Conservation (phyloP, 1,140 invertebrate species). For the Drosophila sproati region DNA sequence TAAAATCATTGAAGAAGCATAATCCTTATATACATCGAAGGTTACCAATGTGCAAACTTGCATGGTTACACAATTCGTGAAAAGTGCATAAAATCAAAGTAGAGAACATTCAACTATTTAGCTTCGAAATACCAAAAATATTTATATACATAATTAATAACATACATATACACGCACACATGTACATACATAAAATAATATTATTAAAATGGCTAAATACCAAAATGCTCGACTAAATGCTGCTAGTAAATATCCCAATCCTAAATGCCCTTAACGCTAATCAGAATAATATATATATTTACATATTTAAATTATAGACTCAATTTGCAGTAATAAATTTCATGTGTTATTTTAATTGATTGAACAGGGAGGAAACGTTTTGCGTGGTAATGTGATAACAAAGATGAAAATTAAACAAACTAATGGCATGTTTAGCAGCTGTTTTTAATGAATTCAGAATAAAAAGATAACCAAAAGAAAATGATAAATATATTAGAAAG, state of each 20-base stretch:
- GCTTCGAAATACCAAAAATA: not conserved
- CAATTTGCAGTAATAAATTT: not conserved
- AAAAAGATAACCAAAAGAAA: too few relatives aligned
- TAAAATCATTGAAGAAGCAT: too few relatives aligned
- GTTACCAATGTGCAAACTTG: not conserved
- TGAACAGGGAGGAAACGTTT: not conserved
- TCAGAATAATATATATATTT: not conserved
- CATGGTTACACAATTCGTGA: not conserved
- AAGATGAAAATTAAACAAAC: too few relatives aligned
- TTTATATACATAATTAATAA: too few relatives aligned
- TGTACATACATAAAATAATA: not conserved
- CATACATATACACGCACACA: not conserved
- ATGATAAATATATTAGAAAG: too few relatives aligned
- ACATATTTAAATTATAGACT: not conserved
- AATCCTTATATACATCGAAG: not conserved
- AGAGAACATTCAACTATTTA: not conserved
- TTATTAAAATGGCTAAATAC: not conserved
- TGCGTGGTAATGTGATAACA: not conserved
- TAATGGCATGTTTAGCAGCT: too few relatives aligned
- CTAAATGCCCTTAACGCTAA: not conserved
- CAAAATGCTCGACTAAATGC: too few relatives aligned
- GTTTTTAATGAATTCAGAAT: too few relatives aligned
- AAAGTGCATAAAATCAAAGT: not conserved
- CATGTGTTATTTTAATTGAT: too few relatives aligned
- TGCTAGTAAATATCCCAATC: too few relatives aligned